A percentile compares a stretch with the other conserved stretches of the same genome.
Evolutionary conservation across 2,113 vertebrate species (phyloP).

Genomic region (Hyla sarda): DNA sequence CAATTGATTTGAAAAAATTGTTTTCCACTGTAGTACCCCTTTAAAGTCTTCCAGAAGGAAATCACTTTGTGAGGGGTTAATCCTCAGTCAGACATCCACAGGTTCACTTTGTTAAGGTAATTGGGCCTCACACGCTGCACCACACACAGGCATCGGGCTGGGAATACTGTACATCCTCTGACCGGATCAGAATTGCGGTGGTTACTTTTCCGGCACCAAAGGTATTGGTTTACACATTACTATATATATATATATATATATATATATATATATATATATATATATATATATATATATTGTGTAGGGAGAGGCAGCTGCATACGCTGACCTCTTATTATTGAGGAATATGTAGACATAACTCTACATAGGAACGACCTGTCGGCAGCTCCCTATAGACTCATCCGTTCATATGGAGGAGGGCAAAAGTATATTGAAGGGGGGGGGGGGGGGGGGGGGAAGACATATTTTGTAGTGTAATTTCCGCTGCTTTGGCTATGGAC

Average conservation of each 20-base stretch:
- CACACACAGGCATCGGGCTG: background rate
- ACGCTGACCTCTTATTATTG: background rate
- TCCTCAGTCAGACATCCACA: background rate
- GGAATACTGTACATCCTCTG: background rate
- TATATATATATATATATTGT: too few species aligned
- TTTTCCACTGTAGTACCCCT: too few species aligned
- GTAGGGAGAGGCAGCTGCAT: background rate
- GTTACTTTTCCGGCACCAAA: background rate
- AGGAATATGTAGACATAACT: slow-evolving; percentile 1
- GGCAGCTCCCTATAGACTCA: background rate
- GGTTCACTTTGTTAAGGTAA: background rate
- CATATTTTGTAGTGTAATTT: slow-evolving; percentile 31
- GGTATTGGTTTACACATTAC: background rate
- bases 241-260: too few species aligned
- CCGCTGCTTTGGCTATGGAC: slow-evolving; percentile 25
- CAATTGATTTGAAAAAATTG: too few species aligned
- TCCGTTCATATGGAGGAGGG: background rate
- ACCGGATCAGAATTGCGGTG: background rate
- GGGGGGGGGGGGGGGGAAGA: background rate
- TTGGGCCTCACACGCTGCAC: background rate
- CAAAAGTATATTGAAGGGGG: slow-evolving; percentile 19
- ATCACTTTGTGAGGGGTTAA: background rate
- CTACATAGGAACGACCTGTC: background rate
- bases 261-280: too few species aligned
- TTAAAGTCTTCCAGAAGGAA: background rate